These are phyloP conservation scores for Microctonus brassicae DNA, from an alignment of 2,888 invertebrate genomes.

Conservation along the genomic window DNA sequence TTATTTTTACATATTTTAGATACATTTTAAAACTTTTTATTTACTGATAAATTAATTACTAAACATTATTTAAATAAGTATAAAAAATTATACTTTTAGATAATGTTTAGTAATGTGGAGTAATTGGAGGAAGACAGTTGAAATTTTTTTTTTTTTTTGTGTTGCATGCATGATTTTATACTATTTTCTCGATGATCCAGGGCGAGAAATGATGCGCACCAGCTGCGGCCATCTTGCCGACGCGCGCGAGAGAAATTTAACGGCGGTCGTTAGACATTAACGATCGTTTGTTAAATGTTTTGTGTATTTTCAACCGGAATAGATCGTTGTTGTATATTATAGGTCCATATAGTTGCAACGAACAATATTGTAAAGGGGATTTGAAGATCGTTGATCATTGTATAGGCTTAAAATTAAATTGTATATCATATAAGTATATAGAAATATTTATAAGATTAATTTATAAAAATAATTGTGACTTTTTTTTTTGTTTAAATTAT, in stretches of 20 bases:
- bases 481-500: no score
- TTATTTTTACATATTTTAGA: no score
- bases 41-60: no score
- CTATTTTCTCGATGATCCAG: neutral
- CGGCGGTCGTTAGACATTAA: conserved; percentile 62
- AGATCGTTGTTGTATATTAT: conserved; percentile 47
- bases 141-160: no score
- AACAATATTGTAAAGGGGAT: neutral
- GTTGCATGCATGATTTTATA: neutral
- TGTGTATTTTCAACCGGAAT: conserved; percentile 56
- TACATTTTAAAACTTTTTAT: no score
- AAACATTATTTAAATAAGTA: no score
- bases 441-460: no score
- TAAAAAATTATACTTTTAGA: no score
- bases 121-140: neutral
- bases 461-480: no score
- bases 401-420: no score
- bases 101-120: no score
- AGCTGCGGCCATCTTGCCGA: conserved; percentile 65
- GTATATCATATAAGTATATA: no score
- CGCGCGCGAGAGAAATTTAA: conserved; percentile 52
- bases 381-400: neutral
- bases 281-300: conserved; percentile 62
- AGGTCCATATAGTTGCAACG: neutral
- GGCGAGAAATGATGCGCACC: conserved; percentile 39